phyloP scores from a whole-genome alignment of 2,113 vertebrate species.

The Suricata suricatta region DNA sequence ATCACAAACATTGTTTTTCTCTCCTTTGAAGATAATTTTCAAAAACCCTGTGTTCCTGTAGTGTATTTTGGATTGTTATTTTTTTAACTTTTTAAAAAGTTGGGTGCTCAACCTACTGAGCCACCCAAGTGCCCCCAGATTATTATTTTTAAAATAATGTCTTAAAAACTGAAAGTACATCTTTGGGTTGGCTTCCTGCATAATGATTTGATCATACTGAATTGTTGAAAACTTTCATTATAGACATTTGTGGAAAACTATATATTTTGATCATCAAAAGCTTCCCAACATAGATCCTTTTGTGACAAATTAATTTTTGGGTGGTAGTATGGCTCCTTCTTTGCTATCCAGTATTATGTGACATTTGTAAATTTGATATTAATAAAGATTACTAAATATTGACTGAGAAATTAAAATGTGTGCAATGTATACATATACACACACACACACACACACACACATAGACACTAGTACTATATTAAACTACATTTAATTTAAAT shows the following conservation, averaged over 20 bases:
- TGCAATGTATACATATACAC: background rate
- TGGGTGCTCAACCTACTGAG: too few species aligned
- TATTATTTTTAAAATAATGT: background rate
- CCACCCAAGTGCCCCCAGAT: too few species aligned
- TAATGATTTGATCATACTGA: slow-evolving; percentile 67
- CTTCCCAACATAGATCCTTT: background rate
- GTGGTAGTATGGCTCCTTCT: background rate
- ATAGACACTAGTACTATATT: background rate
- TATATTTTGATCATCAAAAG: slow-evolving; percentile 54
- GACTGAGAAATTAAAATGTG: background rate
- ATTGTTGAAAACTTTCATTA: slow-evolving; percentile 29
- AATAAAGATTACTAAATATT: background rate
- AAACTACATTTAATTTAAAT: background rate
- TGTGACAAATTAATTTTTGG: background rate
- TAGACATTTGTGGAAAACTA: slow-evolving; percentile 66
- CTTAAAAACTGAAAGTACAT: slow-evolving; percentile 16
- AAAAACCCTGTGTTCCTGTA: background rate
- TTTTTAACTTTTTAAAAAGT: background rate
- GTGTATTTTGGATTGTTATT: slow-evolving; percentile 18
- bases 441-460: too few species aligned
- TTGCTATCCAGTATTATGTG: background rate
- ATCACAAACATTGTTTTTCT: slow-evolving; percentile 12
- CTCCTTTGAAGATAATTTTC: background rate
- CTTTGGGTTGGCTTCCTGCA: slow-evolving; percentile 33
- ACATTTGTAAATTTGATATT: slow-evolving; percentile 63